These are phyloP conservation scores for fruit fly (Drosophila melanogaster) DNA, from an alignment of 1,140 invertebrate species.

Conservation along the genomic window DNA sequence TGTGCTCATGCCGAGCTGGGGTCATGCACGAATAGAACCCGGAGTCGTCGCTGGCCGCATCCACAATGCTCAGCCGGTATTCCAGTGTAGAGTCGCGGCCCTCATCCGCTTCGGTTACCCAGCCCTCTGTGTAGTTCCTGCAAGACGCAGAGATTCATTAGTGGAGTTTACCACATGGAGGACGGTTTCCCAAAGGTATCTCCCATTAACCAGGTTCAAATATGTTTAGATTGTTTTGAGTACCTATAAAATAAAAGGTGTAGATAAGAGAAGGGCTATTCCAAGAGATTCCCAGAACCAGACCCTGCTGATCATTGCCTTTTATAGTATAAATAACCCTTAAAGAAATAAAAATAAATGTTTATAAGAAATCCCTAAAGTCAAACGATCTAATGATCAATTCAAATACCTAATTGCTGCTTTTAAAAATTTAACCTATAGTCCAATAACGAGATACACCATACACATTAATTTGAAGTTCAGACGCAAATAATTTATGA, in stretches of 20 bases:
- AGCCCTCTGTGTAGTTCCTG: conserved; percentile 92
- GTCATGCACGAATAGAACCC: conserved; percentile 93
- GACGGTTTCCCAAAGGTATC: not conserved
- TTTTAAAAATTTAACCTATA: not conserved
- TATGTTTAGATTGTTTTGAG: not conserved
- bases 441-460: not conserved
- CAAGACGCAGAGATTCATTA: conserved; percentile 3
- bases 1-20: conserved; percentile 91
- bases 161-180: too few species aligned
- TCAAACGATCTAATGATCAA: too few species aligned
- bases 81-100: conserved; percentile 91
- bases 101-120: conserved; percentile 92
- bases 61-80: conserved; percentile 92
- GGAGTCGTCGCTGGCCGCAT: conserved; percentile 91
- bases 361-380: too few species aligned
- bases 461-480: not conserved
- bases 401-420: too few species aligned
- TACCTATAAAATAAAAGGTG: too few species aligned
- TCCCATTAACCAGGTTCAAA: not conserved
- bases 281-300: too few species aligned
- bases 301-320: too few species aligned
- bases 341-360: too few species aligned
- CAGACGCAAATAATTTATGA: too few species aligned
- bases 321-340: too few species aligned
- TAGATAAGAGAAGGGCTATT: too few species aligned